Conservation (phyloP, 2,888 invertebrate genomes). For the Ichneumon xanthorius region DNA sequence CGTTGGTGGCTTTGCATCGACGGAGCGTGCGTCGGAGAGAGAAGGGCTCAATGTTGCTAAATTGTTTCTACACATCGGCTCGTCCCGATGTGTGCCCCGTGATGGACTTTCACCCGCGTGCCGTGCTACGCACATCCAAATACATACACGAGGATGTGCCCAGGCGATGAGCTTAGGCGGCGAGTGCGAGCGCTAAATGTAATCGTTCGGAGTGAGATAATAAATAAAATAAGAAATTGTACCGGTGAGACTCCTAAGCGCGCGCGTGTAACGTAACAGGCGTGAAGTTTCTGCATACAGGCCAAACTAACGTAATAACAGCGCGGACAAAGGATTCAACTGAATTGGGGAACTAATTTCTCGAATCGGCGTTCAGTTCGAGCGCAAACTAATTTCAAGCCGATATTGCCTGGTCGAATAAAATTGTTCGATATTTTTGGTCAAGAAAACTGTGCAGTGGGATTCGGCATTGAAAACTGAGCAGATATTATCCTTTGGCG, state of each 20-base stretch:
- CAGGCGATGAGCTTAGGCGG: not conserved
- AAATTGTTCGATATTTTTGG: not conserved
- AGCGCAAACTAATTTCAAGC: not conserved
- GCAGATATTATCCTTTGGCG: not conserved
- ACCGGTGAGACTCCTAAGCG: not conserved
- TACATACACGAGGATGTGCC: constrained; percentile 55
- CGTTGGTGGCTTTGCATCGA: constrained; percentile 54
- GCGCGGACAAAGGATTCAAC: constrained; percentile 1
- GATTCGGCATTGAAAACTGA: not conserved
- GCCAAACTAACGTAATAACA: not conserved
- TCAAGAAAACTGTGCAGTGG: not conserved
- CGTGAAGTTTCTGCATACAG: constrained; percentile 1
- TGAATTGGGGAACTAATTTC: not conserved
- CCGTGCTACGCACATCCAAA: constrained; percentile 64
- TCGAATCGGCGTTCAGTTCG: not conserved
- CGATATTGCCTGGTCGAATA: not conserved
- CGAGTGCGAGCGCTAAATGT: not conserved
- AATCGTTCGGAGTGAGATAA: constrained; percentile 34
- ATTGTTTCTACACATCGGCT: constrained; percentile 48
- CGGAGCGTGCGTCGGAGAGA: not conserved
- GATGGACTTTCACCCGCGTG: constrained; percentile 65
- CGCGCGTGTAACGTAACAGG: constrained; percentile 31
- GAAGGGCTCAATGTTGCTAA: constrained; percentile 51
- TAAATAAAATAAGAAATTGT: constrained; percentile 56
- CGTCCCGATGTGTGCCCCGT: constrained; percentile 25